phyloP scores from a whole-genome alignment of 2,888 invertebrate genomes.

The Napeogenes sylphis region DNA sequence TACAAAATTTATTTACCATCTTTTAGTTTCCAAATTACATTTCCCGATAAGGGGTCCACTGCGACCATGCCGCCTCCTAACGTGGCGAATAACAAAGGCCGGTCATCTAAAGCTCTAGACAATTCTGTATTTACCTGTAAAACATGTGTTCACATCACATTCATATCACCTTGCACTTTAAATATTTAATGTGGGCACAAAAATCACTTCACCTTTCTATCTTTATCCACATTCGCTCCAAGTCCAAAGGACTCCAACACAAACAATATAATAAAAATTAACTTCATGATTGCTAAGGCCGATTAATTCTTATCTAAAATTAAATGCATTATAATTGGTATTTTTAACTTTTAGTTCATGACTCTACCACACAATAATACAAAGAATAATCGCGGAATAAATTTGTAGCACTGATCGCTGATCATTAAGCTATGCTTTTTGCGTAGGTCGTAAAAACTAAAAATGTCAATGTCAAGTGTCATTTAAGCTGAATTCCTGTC shows the following conservation, averaged over 20 bases:
- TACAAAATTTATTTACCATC: constrained; percentile 80
- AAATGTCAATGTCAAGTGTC: constrained; percentile 3
- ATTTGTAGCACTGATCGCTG: not conserved
- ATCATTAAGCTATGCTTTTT: not conserved
- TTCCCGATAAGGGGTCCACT: constrained; percentile 90
- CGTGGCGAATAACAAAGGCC: constrained; percentile 92
- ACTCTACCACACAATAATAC: constrained; percentile 8
- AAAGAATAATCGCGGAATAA: constrained; percentile 12
- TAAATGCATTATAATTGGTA: constrained; percentile 16
- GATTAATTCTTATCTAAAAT: constrained; percentile 7
- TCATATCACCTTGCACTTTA: constrained; percentile 32
- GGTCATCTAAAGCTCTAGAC: constrained; percentile 82
- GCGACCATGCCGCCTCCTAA: constrained; percentile 95
- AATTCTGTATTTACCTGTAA: constrained; percentile 80
- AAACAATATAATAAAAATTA: constrained; percentile 50
- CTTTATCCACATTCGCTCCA: constrained; percentile 52
- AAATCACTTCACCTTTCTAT: constrained; percentile 58
- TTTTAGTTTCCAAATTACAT: constrained; percentile 92
- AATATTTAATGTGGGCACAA: constrained; percentile 27
- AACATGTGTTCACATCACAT: constrained; percentile 33
- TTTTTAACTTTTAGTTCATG: not conserved
- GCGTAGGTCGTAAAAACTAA: not conserved
- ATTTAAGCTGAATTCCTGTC: not conserved
- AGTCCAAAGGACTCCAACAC: constrained; percentile 53
- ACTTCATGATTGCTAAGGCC: constrained; percentile 47